These are phyloP conservation scores for Nomada flava DNA, from an alignment of 2,888 invertebrate species.

Conservation along the genomic window DNA sequence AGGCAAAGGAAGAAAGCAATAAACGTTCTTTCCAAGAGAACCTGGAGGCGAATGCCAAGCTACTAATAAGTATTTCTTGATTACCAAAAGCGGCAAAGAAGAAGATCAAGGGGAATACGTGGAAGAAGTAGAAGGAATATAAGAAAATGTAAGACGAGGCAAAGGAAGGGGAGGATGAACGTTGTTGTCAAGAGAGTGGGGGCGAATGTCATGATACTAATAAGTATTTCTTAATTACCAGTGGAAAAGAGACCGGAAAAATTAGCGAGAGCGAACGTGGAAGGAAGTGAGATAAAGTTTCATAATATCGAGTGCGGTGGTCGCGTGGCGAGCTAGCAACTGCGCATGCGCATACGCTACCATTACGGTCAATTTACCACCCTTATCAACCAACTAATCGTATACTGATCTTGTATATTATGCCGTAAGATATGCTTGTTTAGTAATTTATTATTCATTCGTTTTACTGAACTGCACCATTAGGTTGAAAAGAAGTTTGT, in stretches of 20 bases:
- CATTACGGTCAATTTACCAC: slow-evolving; percentile 7
- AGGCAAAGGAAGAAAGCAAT: slow-evolving; percentile 31
- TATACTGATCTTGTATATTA: neutral
- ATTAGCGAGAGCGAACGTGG: slow-evolving; percentile 51
- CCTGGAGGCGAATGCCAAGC: slow-evolving; percentile 60
- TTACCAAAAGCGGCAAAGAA: slow-evolving; percentile 3
- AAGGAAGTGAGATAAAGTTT: slow-evolving; percentile 49
- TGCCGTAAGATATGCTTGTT: neutral
- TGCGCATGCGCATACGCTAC: slow-evolving; percentile 66
- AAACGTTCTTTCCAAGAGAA: slow-evolving; percentile 56
- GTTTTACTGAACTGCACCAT: neutral
- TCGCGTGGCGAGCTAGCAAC: slow-evolving; percentile 75
- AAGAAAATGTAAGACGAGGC: neutral
- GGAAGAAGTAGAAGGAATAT: neutral
- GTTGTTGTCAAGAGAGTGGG: slow-evolving; percentile 56
- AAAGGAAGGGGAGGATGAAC: slow-evolving; percentile 43
- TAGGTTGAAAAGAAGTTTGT: too few species aligned
- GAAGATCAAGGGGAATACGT: slow-evolving; percentile 23
- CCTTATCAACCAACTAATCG: slow-evolving; percentile 4
- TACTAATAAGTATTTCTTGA: slow-evolving; percentile 65
- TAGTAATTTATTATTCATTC: too few species aligned
- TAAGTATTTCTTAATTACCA: slow-evolving; percentile 57
- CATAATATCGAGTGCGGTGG: slow-evolving; percentile 70
- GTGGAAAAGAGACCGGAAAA: slow-evolving; percentile 44
- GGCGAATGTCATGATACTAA: slow-evolving; percentile 62